phyloP scores from a whole-genome alignment of 2,797 vertebrate species.

The Calcarius lapponicus region DNA sequence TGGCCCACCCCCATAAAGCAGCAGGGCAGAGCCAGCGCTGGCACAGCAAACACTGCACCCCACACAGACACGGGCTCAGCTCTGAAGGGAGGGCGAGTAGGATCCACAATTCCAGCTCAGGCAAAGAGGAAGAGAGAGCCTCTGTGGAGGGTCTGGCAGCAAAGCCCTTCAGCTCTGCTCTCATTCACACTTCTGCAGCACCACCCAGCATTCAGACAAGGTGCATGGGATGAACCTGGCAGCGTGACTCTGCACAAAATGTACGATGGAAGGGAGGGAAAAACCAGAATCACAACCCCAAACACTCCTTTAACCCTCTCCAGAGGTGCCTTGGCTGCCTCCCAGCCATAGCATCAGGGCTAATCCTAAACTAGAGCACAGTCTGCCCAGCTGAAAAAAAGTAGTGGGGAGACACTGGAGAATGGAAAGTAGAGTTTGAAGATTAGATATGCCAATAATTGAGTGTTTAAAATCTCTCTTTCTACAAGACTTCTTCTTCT shows the following conservation, averaged over 20 bases:
- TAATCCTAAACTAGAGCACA: background rate
- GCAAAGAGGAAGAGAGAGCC: background rate
- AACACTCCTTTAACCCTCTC: background rate
- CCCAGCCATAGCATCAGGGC: background rate
- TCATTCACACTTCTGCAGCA: background rate
- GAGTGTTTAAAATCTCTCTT: background rate
- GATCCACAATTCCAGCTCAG: background rate
- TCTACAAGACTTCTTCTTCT: background rate
- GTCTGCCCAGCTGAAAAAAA: background rate
- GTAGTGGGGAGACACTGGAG: background rate
- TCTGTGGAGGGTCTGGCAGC: background rate
- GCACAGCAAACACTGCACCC: background rate
- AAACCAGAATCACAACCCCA: background rate
- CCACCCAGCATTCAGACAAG: background rate
- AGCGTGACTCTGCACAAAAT: rapidly evolving
- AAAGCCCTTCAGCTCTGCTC: background rate
- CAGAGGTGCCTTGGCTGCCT: background rate
- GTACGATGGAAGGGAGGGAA: rapidly evolving
- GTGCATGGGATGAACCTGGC: background rate
- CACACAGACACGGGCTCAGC: rapidly evolving
- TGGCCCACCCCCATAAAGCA: rapidly evolving
- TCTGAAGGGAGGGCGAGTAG: background rate
- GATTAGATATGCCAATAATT: background rate
- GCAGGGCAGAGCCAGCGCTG: background rate
- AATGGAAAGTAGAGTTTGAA: background rate